Evolutionary conservation across 2,888 invertebrate genomes (phyloP).

Genomic region (Neria commutata): DNA sequence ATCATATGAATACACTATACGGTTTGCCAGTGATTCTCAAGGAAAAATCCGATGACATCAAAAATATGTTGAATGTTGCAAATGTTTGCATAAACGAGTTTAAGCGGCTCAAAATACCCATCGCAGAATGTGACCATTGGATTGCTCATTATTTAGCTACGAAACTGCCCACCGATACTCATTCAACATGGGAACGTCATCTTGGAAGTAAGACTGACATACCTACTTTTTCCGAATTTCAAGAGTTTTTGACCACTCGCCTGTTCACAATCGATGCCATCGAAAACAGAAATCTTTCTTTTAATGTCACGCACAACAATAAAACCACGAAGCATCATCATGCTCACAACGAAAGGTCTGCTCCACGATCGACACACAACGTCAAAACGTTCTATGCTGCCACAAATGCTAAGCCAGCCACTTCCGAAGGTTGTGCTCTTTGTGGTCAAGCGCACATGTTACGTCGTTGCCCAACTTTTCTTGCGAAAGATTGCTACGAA

Average conservation of each 20-base stretch:
- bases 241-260: constrained; percentile 9
- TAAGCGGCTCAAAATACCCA: constrained; percentile 2
- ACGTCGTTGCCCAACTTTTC: constrained; percentile 10
- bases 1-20: constrained; percentile 17
- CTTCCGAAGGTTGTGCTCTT: background rate
- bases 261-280: constrained; percentile 9
- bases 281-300: background rate
- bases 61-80: constrained; percentile 2
- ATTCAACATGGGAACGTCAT: constrained; percentile 18
- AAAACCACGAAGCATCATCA: background rate
- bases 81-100: constrained; percentile 15
- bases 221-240: background rate
- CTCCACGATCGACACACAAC: background rate
- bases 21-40: constrained; percentile 3
- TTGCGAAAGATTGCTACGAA: constrained; percentile 7
- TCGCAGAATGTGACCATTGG: constrained; percentile 14
- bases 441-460: constrained; percentile 16
- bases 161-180: constrained; percentile 13
- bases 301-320: background rate
- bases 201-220: constrained; percentile 10
- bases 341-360: background rate
- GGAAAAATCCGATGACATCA: constrained; percentile 7
- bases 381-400: background rate
- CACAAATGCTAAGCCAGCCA: background rate
- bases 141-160: constrained; percentile 13